phyloP scores from a whole-genome alignment of 1,140 invertebrate genomes.

The Drosophila kikkawai region DNA sequence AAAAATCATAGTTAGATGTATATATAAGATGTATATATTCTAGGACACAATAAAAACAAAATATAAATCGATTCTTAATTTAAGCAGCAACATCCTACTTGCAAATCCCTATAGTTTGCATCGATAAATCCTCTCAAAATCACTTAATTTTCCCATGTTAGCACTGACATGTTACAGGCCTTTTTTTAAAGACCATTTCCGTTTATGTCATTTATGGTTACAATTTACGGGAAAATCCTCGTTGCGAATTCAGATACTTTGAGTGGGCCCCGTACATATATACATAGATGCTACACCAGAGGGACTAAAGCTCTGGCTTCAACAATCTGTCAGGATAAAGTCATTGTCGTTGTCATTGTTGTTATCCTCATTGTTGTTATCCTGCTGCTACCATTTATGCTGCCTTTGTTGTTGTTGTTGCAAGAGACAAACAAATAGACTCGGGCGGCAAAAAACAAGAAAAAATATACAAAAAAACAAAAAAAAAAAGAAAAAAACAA shows the following conservation, averaged over 20 bases:
- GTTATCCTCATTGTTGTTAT: slow-evolving; percentile 76
- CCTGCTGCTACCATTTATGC: slow-evolving; percentile 25
- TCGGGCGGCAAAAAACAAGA: slow-evolving; percentile 39
- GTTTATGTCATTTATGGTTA: slow-evolving; percentile 43
- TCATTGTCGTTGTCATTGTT: slow-evolving; percentile 77
- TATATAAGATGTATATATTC: too few relatives aligned
- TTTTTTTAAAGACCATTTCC: slow-evolving; percentile 31
- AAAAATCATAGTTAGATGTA: neutral
- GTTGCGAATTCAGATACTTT: slow-evolving; percentile 18
- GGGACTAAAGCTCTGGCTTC: slow-evolving; percentile 44
- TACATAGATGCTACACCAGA: neutral
- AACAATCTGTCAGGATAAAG: slow-evolving; percentile 80
- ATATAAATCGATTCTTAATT: neutral
- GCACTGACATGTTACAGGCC: neutral
- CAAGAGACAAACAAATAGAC: slow-evolving; percentile 60
- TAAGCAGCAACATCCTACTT: neutral
- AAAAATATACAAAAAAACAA: slow-evolving; percentile 18
- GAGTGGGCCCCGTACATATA: slow-evolving; percentile 9
- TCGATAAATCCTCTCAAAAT: neutral
- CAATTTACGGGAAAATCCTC: slow-evolving; percentile 25
- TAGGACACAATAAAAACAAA: neutral
- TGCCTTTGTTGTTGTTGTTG: slow-evolving; percentile 31
- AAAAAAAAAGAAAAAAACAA: slow-evolving; percentile 18
- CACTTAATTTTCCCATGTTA: neutral
- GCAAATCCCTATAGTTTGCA: neutral